These are phyloP conservation scores for Podilymbus podiceps DNA, from an alignment of 2,113 vertebrate genomes.

Conservation along the genomic window DNA sequence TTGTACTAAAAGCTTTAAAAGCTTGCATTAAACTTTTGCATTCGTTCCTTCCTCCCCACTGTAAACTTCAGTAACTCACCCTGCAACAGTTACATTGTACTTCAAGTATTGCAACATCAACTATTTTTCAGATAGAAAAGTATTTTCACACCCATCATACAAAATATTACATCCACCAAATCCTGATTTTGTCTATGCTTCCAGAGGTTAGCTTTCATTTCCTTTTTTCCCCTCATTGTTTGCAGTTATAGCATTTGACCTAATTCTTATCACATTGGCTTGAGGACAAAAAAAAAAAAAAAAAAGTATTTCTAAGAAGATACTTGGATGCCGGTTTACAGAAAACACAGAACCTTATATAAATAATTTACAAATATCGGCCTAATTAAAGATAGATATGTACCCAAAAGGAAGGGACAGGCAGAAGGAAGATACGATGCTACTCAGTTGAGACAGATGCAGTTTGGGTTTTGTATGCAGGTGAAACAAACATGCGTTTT, in stretches of 20 bases:
- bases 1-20: background rate
- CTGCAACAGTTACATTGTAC: background rate
- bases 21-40: background rate
- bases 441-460: background rate
- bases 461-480: accelerated
- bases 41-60: background rate
- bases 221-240: background rate
- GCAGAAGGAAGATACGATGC: background rate
- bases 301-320: background rate
- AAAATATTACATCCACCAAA: background rate
- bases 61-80: background rate
- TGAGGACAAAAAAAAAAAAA: background rate
- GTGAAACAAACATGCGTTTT: background rate
- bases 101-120: background rate
- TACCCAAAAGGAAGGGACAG: background rate
- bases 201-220: background rate
- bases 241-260: background rate
- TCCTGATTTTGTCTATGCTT: background rate
- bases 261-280: background rate
- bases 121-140: background rate
- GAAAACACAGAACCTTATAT: background rate
- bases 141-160: background rate
- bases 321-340: background rate
- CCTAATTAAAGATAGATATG: background rate
- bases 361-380: background rate